These are phyloP conservation scores for Cryptoprocta ferox DNA, from an alignment of 2,797 vertebrate genomes.

Conservation along the genomic window DNA sequence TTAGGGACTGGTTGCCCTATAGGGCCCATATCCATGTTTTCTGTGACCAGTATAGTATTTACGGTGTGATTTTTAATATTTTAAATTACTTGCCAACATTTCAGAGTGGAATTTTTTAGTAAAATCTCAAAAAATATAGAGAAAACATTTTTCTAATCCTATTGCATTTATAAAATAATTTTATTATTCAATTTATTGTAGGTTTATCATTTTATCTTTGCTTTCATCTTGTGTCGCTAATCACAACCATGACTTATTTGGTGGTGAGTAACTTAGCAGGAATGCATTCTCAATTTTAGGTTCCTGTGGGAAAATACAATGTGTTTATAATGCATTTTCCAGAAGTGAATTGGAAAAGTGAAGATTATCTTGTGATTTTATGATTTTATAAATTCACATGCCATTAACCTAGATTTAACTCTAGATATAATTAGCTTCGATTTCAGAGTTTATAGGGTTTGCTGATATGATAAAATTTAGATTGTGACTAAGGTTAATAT, in stretches of 20 bases:
- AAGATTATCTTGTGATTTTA: not conserved
- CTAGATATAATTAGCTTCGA: constrained; percentile 39
- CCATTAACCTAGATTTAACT: constrained; percentile 30
- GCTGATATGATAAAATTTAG: constrained; percentile 41
- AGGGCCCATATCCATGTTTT: not conserved
- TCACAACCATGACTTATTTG: constrained; percentile 16
- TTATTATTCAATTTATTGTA: not conserved
- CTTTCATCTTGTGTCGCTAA: not conserved
- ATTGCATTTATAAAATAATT: constrained; percentile 34
- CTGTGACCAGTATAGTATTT: not conserved
- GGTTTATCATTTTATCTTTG: constrained; percentile 21
- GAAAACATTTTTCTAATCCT: constrained; percentile 1
- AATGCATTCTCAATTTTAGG: not conserved
- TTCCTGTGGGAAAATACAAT: constrained; percentile 52
- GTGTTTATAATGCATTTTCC: constrained; percentile 66
- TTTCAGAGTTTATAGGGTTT: constrained; percentile 39
- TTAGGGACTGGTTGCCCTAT: not conserved
- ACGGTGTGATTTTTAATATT: not conserved
- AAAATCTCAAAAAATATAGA: not conserved
- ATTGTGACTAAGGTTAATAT: not conserved
- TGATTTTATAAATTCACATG: constrained; percentile 40
- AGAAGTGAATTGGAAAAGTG: constrained; percentile 1
- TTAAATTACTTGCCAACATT: not conserved
- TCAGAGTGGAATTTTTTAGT: not conserved
- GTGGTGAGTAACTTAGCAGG: constrained; percentile 7